Percentiles rank a stretch among this genome's conserved stretches.
Conservation (phyloP, 2,113 vertebrate genomes). For the Bos javanicus region DNA sequence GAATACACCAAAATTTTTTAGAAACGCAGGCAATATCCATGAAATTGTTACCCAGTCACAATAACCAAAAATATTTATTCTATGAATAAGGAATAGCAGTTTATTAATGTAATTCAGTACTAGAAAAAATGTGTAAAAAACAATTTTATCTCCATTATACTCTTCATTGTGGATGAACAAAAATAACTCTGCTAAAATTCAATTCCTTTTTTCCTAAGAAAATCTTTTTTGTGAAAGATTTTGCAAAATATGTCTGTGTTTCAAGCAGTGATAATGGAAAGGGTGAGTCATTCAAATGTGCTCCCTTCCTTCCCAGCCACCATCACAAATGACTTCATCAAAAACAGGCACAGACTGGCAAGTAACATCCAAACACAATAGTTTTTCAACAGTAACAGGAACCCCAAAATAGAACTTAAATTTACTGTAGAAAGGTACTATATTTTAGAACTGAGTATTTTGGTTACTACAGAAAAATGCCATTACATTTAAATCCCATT, state of each 20-base stretch:
- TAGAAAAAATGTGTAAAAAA: neutral
- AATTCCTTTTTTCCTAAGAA: conserved; percentile 32
- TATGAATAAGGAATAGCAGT: conserved; percentile 8
- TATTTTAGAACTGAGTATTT: conserved; percentile 2
- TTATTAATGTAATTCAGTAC: neutral
- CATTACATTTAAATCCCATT: conserved; percentile 15
- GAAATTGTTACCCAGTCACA: neutral
- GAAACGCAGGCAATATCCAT: neutral
- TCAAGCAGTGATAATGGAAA: neutral
- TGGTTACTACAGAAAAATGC: conserved; percentile 12
- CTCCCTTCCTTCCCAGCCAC: neutral
- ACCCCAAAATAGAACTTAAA: neutral
- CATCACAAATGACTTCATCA: neutral
- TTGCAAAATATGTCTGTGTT: neutral
- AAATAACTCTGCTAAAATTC: conserved; percentile 6
- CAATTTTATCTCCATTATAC: neutral
- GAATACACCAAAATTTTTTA: neutral
- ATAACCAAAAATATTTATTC: conserved; percentile 16
- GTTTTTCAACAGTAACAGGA: neutral
- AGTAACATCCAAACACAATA: neutral
- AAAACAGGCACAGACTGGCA: neutral
- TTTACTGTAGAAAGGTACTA: conserved; percentile 9
- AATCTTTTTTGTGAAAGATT: neutral
- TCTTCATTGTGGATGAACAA: neutral
- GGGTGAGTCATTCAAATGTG: neutral